Conservation (phyloP, 2,113 vertebrate species). For the Anhinga rufa region DNA sequence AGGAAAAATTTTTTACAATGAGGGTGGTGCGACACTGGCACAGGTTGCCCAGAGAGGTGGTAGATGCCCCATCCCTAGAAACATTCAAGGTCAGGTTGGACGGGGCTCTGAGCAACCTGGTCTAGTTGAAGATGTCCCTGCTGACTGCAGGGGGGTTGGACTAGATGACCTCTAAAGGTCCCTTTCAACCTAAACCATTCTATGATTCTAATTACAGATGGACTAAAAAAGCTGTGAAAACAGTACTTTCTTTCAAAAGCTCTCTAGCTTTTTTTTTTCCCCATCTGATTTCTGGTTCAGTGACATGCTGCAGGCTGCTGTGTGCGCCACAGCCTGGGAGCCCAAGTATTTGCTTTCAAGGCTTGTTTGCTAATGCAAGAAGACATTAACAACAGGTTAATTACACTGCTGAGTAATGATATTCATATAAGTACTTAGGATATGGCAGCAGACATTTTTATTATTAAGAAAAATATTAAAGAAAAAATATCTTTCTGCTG, state of each 20-base stretch:
- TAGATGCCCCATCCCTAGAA: too few relatives aligned
- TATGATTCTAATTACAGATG: too few relatives aligned
- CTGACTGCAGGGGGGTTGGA: too few relatives aligned
- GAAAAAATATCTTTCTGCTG: not conserved
- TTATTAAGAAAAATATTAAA: not conserved
- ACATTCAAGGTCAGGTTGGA: too few relatives aligned
- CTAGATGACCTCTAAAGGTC: too few relatives aligned
- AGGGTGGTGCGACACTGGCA: too few relatives aligned
- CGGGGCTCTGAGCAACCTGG: too few relatives aligned
- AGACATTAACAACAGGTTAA: not conserved
- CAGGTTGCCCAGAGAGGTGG: too few relatives aligned
- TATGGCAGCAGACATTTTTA: not conserved
- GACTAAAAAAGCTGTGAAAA: not conserved
- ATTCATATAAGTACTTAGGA: not conserved
- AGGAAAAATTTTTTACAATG: too few relatives aligned
- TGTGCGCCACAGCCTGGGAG: not conserved
- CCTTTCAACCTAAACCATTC: too few relatives aligned
- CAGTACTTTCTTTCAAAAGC: not conserved
- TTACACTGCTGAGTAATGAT: not conserved
- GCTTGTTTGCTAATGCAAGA: not conserved
- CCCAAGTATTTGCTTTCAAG: not conserved
- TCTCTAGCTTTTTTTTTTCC: not conserved
- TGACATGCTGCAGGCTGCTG: not conserved
- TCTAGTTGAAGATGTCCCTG: too few relatives aligned
- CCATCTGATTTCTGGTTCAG: rapidly evolving